Conservation (phyloP, 2,797 vertebrate genomes). For the Cynodonichthys magdalenae region DNA sequence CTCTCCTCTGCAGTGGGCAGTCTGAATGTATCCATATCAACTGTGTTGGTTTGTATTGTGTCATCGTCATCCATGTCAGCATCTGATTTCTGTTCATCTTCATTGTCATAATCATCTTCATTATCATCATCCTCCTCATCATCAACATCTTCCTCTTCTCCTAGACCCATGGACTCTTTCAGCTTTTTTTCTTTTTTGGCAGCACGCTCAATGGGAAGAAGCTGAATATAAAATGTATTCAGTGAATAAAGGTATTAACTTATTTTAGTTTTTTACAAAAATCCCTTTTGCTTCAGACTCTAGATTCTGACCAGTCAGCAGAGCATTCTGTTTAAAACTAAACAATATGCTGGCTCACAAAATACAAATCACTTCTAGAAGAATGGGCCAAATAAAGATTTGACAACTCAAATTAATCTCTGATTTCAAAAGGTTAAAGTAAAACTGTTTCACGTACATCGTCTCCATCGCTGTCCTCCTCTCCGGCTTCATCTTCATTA, state of each 20-base stretch:
- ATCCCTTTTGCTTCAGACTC: no score
- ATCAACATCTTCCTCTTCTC: constrained; percentile 82
- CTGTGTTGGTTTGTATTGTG: constrained; percentile 86
- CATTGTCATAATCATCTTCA: constrained; percentile 43
- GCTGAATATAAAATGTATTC: constrained; percentile 67
- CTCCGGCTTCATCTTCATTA: constrained; percentile 77
- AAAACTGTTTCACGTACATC: constrained; percentile 65
- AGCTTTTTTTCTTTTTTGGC: constrained; percentile 86
- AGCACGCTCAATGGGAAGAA: constrained; percentile 94
- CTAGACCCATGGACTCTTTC: constrained; percentile 45
- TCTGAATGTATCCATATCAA: constrained; percentile 85
- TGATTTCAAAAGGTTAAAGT: neutral
- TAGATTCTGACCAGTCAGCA: neutral
- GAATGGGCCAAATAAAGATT: no score
- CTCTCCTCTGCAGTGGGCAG: constrained; percentile 86
- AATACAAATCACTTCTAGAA: no score
- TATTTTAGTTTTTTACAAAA: neutral
- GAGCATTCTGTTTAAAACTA: neutral
- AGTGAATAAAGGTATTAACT: neutral
- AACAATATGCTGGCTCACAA: no score
- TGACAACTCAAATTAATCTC: neutral
- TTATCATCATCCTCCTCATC: constrained; percentile 72
- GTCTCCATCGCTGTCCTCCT: constrained; percentile 78
- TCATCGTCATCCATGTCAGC: constrained; percentile 70
- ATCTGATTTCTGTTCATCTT: constrained; percentile 67